Evolutionary conservation across 2,888 invertebrate genomes (phyloP), one percentile per base, ranked within the genome.

Genomic region (Molanna angustata): DNA sequence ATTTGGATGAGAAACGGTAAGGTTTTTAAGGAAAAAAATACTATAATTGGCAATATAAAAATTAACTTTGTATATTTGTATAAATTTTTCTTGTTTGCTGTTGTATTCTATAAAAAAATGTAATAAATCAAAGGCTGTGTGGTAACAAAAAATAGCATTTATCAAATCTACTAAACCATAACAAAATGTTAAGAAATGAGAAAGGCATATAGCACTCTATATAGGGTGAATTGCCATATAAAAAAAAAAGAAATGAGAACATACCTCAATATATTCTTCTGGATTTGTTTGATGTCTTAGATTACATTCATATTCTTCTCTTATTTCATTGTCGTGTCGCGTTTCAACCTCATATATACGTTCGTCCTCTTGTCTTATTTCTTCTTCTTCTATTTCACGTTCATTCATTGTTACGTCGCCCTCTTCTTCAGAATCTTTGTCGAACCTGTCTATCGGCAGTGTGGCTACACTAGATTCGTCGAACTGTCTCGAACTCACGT

Each of bases 281-380:
- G 44, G 51, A 4, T 40, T 13, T 9, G 42, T 47, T 13, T 21
- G 37, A 18, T 33, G 35, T 33, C 49, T 35, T 22, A 55, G 51
- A 63, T 62, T 52, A 64, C 65, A 63, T 40, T 58, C 50, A 42
- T 56, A 60, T 27, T 52, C 47, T n/a, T 41, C 32, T 17, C 27
- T 32, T 13, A 33, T 35, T 22, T 21, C 17, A 19, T 61, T 57
- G 14, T 57, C 54, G 22, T 41, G 47, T 13, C 57, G 33, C 2
- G 17, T 18, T 14, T 33, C 22, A 2, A 20, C 44, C 54, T 60
- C 49, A 9, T 56, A 60, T 7, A 59, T 59, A 20, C 60, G 58
- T n/a, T n/a, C n/a, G 17, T 61, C 57, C 17, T 57, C 55, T 22
- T 41, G 47, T 13, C 58, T 39, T 2, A 21, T 31, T 20, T 33